Conservation (phyloP, 2,797 vertebrate species). For the Holocentrus rufus region DNA sequence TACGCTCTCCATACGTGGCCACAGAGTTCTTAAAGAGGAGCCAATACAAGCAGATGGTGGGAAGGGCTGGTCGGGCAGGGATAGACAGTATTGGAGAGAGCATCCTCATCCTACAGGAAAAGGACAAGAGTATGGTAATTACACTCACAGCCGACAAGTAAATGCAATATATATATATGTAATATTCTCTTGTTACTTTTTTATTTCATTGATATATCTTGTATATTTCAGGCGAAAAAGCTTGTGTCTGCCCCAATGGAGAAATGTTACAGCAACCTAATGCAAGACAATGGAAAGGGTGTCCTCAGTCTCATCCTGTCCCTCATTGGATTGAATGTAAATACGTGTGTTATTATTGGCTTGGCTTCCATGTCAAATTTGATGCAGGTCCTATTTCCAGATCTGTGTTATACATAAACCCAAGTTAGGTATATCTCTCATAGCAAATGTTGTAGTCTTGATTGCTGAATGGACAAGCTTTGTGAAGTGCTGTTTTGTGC, state of each 20-base stretch:
- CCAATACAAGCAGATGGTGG: slow-evolving; percentile 98
- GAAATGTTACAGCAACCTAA: slow-evolving; percentile 89
- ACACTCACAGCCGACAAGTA: background rate
- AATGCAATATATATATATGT: too few species aligned
- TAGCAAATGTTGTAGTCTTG: background rate
- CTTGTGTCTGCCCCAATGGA: slow-evolving; percentile 89
- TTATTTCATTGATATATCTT: background rate
- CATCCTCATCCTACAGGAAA: slow-evolving; percentile 92
- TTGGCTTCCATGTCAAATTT: background rate
- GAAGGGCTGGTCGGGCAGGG: slow-evolving; percentile 93
- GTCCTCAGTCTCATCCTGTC: slow-evolving; percentile 90
- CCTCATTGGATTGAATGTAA: slow-evolving; percentile 82
- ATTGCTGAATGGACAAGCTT: background rate
- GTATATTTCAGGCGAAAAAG: slow-evolving; percentile 79
- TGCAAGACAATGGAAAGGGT: slow-evolving; percentile 84
- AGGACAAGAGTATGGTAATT: slow-evolving; percentile 86
- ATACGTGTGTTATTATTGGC: background rate
- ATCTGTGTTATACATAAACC: background rate
- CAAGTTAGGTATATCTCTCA: background rate
- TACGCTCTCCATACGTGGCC: slow-evolving; percentile 93
- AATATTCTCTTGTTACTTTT: background rate
- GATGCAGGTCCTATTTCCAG: too few species aligned
- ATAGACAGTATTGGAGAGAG: slow-evolving; percentile 92
- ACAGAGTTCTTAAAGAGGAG: slow-evolving; percentile 90
- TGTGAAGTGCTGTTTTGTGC: background rate